Conservation (phyloP, 1,140 invertebrate species). For the Anoplophora glabripennis region DNA sequence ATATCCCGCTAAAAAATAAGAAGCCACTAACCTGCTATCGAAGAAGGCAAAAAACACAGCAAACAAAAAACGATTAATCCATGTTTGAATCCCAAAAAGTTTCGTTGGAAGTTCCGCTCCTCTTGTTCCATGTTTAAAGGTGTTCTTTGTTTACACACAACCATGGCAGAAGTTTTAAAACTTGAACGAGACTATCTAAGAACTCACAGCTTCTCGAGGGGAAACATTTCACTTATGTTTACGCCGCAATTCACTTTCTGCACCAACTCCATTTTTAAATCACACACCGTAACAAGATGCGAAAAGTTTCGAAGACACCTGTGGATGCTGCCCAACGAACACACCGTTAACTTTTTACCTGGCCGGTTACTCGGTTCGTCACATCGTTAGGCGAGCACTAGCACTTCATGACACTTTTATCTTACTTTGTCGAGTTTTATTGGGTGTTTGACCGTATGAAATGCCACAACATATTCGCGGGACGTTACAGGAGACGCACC, state of each 20-base stretch:
- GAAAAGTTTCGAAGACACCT: constrained; percentile 23
- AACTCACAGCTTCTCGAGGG: background rate
- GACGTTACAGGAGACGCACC: background rate
- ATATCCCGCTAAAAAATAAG: too few species aligned
- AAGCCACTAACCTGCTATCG: constrained; percentile 6
- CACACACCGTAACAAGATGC: background rate
- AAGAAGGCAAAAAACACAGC: background rate
- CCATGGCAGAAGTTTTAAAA: constrained; percentile 1
- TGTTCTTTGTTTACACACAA: constrained; percentile 7
- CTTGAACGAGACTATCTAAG: background rate
- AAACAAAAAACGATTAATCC: constrained; percentile 2
- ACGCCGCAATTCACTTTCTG: background rate
- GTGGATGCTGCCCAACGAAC: constrained; percentile 14
- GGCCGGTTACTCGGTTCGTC: background rate
- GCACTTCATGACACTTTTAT: too few species aligned
- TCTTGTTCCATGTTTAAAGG: constrained; percentile 4
- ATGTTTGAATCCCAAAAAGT: background rate
- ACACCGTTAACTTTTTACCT: constrained; percentile 4
- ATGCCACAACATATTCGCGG: background rate
- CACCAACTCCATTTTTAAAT: constrained; percentile 2
- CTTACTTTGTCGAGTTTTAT: too few species aligned
- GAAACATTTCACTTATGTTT: background rate
- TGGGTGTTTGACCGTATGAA: too few species aligned
- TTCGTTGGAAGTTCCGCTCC: constrained; percentile 6
- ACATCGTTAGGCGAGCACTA: too few species aligned